These are phyloP conservation scores for Anguilla pacifica DNA, from an alignment of 2,797 vertebrate genomes.

Conservation along the genomic window DNA sequence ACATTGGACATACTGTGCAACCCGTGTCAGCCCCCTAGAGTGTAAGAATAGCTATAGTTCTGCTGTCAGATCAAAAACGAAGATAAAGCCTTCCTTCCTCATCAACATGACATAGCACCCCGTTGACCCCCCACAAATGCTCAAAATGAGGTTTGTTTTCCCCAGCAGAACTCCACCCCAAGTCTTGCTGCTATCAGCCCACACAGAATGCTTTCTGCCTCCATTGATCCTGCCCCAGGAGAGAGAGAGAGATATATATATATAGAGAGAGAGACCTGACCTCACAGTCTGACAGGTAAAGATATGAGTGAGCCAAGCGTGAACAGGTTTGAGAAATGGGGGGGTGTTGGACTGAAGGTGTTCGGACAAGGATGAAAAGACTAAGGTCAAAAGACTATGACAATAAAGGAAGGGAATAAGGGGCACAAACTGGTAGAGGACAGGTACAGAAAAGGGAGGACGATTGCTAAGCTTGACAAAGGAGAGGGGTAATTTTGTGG, in stretches of 20 bases:
- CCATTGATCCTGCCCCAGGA: too few species aligned
- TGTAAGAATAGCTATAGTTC: too few species aligned
- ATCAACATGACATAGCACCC: too few species aligned
- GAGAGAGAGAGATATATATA: too few species aligned
- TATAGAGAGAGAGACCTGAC: background rate
- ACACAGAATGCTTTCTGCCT: too few species aligned
- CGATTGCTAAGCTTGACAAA: background rate
- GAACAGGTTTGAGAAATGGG: background rate
- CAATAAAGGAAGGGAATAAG: background rate
- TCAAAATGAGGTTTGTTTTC: too few species aligned
- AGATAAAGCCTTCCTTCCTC: too few species aligned
- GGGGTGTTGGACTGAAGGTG: background rate
- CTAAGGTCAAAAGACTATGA: background rate
- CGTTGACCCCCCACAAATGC: too few species aligned
- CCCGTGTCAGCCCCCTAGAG: too few species aligned
- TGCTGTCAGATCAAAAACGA: too few species aligned
- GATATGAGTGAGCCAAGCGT: background rate
- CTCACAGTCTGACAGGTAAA: background rate
- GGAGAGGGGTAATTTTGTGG: background rate
- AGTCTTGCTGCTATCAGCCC: too few species aligned
- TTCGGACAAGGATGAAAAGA: background rate
- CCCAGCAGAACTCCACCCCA: background rate
- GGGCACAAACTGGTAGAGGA: background rate
- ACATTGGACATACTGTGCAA: too few species aligned
- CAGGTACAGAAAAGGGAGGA: background rate